Base-by-base conservation (phyloP, 1,140 invertebrate genomes). In the Lethrus apterus region DNA sequence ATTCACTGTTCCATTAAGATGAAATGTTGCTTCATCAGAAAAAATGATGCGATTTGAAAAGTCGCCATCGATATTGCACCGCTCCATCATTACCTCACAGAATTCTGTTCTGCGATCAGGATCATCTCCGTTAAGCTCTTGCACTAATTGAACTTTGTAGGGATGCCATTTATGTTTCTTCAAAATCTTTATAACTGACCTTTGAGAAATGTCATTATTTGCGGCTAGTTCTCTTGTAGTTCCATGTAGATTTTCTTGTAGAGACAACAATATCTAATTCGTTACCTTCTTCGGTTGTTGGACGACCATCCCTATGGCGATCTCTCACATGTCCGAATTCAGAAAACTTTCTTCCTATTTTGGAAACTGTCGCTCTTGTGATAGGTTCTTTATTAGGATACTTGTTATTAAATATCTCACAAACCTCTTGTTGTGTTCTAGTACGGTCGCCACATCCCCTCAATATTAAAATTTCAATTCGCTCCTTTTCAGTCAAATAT, bases 21-120 rank as follows among this genome's bases (percentile, higher is more conserved):
- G n/a, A n/a, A n/a, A n/a, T 15, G 41, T 43, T 8, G 41, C 41
- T 44, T 44, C 15, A 18, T 30, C n/a, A 31, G 26, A 44, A 30
- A 44, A 44, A 15, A 44, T 9, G 19, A 44, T 31, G 17, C 32
- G 15, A 9, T 38, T 18, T 8, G n/a, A 32, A 30, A 44, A 44
- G 15, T 11, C 32, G 8, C 14, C n/a, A 31, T 30, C 2, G 4
- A 8, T 4, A 15, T 17, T 29, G 20, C 24, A 44, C 7, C 41
- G 41, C 32, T 31, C 30, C 41, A 44, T 44, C 19, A 44, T 9
- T 9, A 31, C 26, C 32, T 44, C 14, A 32, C 24, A 30, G 18
- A 44, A 44, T 15, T 44, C 26, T 29, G 32, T 15, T 8, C 29
- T 13, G 17, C 17, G 41, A 32, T 44, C 24, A 31, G 23, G 13